Base-by-base conservation (phyloP, 64 coral and sea anemone genomes). In the Anthopleura sola region DNA sequence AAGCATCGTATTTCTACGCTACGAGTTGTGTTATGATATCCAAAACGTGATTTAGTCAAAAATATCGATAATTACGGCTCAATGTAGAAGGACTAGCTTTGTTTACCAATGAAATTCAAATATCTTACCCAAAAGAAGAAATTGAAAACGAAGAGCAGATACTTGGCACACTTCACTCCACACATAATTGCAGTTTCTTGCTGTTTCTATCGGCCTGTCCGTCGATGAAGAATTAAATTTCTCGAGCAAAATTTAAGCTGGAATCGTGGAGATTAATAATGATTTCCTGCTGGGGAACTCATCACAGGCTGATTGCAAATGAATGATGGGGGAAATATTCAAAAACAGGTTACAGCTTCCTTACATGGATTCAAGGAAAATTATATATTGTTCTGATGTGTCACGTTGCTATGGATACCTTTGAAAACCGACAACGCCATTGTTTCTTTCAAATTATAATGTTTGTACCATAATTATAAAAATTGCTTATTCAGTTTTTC, bases 111-210 rank as follows among this genome's bases (percentile, higher is more conserved):
- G 29, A 78, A 57, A 62, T 85, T 37, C 36, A 19, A 75, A 33
- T 68, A 1, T 85, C 94, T 77, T 87, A 95, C 90, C 94, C 90
- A 95, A 56, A 95, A 95, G 47, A 95, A 92, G 71, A 95, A 95
- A 77, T 95, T 95, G 83, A 95, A 95, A 9, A 83, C 84, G 29
- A 95, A 95, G 48, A 95, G 83, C 0, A 95, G 68, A 58, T 81
- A 92, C 53, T 95, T 95, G 0, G 90, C 69, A 33, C 90, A 92
- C 74, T 86, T 95, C 37, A 95, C 90, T 40, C 90, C 94, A 78
- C 90, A 92, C 94, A 95, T 95, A 34, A 17, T 53, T 53, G 50
- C 50, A 15, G 50, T 62, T 23, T 62, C 58, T 62, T 3, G 58
- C 58, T 62, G 2, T 26, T 23, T 7, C n/a, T 26, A 21, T 62